phyloP scores from a whole-genome alignment of 1,140 invertebrate species.

The Tigriopus japonicus region DNA sequence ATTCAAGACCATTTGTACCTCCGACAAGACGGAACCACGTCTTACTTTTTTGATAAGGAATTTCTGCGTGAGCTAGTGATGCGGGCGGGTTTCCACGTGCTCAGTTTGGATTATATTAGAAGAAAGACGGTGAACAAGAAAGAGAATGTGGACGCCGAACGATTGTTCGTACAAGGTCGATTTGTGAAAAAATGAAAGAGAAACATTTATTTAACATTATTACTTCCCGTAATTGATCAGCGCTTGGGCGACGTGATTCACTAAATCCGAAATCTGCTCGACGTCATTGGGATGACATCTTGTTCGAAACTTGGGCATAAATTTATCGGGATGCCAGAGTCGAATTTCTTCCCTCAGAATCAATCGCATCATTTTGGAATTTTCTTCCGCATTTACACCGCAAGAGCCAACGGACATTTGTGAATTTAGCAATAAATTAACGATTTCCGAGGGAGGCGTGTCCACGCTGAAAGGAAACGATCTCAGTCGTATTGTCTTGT shows the following conservation, averaged over 20 bases:
- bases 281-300: neutral
- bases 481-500: neutral
- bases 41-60: conserved; percentile 57
- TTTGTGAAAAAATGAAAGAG: conserved; percentile 27
- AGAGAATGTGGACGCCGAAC: conserved; percentile 66
- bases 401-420: too few species aligned
- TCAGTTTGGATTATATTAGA: conserved; percentile 52
- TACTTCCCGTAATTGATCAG: neutral
- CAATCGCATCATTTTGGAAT: neutral
- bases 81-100: conserved; percentile 43
- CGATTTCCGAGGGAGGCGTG: neutral
- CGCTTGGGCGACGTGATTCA: neutral
- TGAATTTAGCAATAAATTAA: neutral
- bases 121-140: conserved; percentile 75
- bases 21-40: conserved; percentile 90
- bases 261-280: neutral
- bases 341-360: neutral
- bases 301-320: neutral
- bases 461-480: neutral
- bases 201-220: too few species aligned
- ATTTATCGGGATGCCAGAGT: neutral
- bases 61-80: conserved; percentile 41
- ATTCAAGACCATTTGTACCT: conserved; percentile 87
- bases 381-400: neutral
- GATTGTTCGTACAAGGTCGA: conserved; percentile 81